Evolutionary conservation across 1,140 invertebrate genomes (phyloP).

Genomic region (Drosophila hydei): DNA sequence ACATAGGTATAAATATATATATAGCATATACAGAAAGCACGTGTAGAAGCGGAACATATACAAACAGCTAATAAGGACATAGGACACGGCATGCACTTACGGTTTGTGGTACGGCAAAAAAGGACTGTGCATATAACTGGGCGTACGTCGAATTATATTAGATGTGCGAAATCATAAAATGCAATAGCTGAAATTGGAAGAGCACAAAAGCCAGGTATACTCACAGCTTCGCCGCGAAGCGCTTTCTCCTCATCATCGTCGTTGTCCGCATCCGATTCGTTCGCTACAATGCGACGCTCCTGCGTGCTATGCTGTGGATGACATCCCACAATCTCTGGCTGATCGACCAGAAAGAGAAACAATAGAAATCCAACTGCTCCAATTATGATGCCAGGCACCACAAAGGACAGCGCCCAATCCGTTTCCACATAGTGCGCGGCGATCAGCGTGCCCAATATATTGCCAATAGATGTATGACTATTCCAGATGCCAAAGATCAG

Average conservation of each 20-base stretch:
- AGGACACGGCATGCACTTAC: conserved; percentile 58
- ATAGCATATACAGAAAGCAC: conserved; percentile 20
- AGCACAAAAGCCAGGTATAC: conserved; percentile 30
- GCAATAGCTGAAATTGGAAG: neutral
- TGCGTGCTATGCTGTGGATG: conserved; percentile 71
- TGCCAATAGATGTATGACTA: conserved; percentile 97
- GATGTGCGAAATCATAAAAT: conserved; percentile 35
- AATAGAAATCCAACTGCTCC: conserved; percentile 90
- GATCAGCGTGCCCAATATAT: conserved; percentile 94
- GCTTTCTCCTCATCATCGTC: conserved; percentile 50
- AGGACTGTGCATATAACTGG: conserved; percentile 42
- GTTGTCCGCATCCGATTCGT: conserved; percentile 73
- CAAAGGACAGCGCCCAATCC: conserved; percentile 96
- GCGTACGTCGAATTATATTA: conserved; percentile 29
- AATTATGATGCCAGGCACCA: conserved; percentile 95
- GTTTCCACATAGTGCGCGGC: conserved; percentile 93
- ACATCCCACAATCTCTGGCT: conserved; percentile 90
- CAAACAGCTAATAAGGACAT: neutral
- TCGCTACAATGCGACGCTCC: conserved; percentile 50
- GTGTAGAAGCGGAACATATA: conserved; percentile 20
- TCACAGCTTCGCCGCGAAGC: conserved; percentile 63
- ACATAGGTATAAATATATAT: neutral
- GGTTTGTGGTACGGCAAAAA: conserved; percentile 36
- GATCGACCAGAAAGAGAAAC: conserved; percentile 93
- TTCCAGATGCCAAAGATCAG: conserved; percentile 98